Conservation (phyloP, 2,888 invertebrate species). For the Tryphoninae sp. region DNA sequence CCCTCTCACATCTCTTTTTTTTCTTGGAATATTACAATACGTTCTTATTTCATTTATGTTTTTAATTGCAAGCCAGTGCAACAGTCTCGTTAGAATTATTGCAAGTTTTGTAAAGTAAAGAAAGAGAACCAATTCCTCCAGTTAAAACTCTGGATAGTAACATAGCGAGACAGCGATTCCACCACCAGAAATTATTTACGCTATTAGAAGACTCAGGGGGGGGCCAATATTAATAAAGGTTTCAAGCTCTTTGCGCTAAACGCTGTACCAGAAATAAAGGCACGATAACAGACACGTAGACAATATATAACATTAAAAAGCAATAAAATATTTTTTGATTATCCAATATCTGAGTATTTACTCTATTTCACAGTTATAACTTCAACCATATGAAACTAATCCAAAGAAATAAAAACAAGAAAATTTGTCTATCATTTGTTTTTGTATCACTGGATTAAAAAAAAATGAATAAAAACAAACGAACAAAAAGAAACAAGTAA, state of each 20-base stretch:
- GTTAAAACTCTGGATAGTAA: neutral
- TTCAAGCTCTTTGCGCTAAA: slow-evolving; percentile 19
- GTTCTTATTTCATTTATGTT: neutral
- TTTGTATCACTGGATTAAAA: slow-evolving; percentile 9
- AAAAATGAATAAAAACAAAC: neutral
- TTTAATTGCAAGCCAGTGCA: neutral
- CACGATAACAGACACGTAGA: slow-evolving; percentile 17
- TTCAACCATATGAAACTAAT: slow-evolving; percentile 10
- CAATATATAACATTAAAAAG: neutral
- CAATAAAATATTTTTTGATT: slow-evolving; percentile 9
- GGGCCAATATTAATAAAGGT: neutral
- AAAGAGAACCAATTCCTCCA: neutral
- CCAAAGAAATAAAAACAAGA: neutral
- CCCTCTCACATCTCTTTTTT: neutral
- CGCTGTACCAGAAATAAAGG: slow-evolving; percentile 14
- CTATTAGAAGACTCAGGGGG: neutral
- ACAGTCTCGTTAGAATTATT: neutral
- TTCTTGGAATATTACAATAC: neutral
- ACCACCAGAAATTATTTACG: neutral
- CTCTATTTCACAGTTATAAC: neutral
- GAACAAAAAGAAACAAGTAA: neutral
- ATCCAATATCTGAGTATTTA: slow-evolving; percentile 25
- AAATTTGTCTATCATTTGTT: neutral
- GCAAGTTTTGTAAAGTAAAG: neutral
- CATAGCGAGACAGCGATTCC: neutral